Evolutionary conservation across 2,888 invertebrate species (phyloP).

Genomic region (Bombylius major): DNA sequence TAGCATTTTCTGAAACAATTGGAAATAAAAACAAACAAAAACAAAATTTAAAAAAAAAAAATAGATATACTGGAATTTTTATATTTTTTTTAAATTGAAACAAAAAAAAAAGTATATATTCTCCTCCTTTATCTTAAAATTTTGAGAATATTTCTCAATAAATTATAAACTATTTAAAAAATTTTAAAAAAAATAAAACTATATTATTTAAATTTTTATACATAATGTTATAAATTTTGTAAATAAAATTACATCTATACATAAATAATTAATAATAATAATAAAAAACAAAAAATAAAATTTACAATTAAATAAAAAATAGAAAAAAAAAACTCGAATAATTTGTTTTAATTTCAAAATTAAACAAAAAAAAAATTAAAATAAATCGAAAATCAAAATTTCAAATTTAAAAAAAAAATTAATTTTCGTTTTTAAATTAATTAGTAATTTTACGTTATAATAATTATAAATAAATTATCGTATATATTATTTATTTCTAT

Average conservation of each 20-base stretch:
- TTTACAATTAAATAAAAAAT: neutral
- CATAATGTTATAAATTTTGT: neutral
- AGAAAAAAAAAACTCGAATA: neutral
- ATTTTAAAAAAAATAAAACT: neutral
- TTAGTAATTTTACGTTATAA: no score
- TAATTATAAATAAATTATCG: no score
- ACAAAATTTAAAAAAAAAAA: constrained; percentile 5
- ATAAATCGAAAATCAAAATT: neutral
- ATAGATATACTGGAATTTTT: neutral
- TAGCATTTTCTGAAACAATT: neutral
- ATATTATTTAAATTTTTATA: neutral
- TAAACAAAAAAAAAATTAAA: neutral
- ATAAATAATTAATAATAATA: no score
- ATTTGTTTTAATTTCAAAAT: neutral
- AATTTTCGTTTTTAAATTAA: neutral
- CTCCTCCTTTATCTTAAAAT: neutral
- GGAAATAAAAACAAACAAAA: constrained; percentile 1
- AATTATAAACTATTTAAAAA: neutral
- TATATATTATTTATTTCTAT: no score
- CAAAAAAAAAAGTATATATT: constrained; percentile 1
- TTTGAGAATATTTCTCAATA: constrained; percentile 12
- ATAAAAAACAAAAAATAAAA: no score
- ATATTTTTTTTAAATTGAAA: neutral
- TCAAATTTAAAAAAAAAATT: neutral
- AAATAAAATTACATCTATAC: neutral